phyloP scores from a whole-genome alignment of 2,797 vertebrate species.

The Phoxinus dragarum region DNA sequence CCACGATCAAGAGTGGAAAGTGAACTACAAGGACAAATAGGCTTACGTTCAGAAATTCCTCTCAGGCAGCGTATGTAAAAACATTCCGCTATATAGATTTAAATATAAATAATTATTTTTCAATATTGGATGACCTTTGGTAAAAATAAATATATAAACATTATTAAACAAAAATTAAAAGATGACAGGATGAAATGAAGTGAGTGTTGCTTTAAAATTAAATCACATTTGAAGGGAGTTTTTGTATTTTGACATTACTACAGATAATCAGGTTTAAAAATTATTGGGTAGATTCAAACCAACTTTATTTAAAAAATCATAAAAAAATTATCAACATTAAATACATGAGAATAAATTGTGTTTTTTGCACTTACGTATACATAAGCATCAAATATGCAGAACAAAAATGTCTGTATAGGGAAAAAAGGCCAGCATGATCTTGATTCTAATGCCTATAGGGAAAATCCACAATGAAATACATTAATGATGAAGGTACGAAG shows the following conservation, averaged over 20 bases:
- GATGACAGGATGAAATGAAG: neutral
- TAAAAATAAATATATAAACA: neutral
- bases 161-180: no score
- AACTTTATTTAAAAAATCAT: neutral
- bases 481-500: constrained; percentile 31
- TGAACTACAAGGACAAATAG: constrained; percentile 18
- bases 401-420: neutral
- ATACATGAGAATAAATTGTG: neutral
- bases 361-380: neutral
- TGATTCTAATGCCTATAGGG: constrained; percentile 19
- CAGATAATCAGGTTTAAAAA: neutral
- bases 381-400: constrained; percentile 1
- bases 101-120: neutral
- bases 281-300: neutral
- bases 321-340: neutral
- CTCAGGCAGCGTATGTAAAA: neutral
- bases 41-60: neutral
- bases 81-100: neutral
- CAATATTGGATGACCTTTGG: neutral
- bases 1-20: neutral
- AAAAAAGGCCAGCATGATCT: constrained; percentile 18
- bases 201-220: neutral
- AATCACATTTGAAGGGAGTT: neutral
- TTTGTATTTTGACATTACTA: neutral
- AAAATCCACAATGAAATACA: constrained; percentile 42